A percentile compares a stretch with the other conserved stretches of the same genome.
Conservation (phyloP, 2,113 vertebrate species). For the Jaculus jaculus region DNA sequence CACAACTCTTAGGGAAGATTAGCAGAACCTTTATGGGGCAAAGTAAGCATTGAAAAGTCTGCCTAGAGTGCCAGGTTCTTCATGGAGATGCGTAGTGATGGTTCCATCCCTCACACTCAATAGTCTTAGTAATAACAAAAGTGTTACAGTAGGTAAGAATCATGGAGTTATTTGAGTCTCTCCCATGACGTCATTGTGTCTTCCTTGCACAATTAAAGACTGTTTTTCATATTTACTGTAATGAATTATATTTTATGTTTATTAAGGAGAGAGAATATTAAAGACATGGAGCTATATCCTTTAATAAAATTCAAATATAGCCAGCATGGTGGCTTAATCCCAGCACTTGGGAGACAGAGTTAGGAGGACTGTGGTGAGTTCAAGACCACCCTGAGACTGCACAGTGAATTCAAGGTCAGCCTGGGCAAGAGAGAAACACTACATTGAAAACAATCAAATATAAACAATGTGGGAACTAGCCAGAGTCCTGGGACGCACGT, state of each 20-base stretch:
- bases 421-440: no score
- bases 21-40: not conserved
- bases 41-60: not conserved
- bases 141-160: not conserved
- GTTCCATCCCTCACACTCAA: rapidly evolving
- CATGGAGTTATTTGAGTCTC: not conserved
- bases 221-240: not conserved
- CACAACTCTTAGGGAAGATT: not conserved
- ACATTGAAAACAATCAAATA: not conserved
- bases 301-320: not conserved
- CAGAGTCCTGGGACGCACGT: not conserved
- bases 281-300: not conserved
- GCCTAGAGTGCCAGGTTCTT: not conserved
- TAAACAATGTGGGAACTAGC: not conserved
- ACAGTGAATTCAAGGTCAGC: no score
- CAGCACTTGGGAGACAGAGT: no score
- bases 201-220: not conserved
- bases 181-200: not conserved
- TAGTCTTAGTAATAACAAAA: not conserved
- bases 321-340: no score
- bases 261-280: not conserved
- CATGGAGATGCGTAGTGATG: not conserved
- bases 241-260: not conserved
- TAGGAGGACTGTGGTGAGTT: no score
- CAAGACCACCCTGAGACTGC: no score